Base-by-base conservation (phyloP, 2,113 vertebrate genomes). In the Psittacus erithacus region DNA sequence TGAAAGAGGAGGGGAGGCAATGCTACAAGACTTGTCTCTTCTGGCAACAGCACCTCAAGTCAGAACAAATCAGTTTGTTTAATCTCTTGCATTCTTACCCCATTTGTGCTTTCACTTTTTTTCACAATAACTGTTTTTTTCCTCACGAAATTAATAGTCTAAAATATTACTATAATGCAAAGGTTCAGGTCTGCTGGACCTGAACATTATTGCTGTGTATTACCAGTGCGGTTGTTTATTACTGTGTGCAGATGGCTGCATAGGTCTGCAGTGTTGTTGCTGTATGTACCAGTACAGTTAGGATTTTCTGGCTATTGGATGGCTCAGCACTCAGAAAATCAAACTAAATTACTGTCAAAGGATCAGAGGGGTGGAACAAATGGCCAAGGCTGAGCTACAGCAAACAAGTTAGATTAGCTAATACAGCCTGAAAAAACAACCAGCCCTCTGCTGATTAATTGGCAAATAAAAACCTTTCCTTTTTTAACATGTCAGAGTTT, bases 241-340 rank as follows among this genome's bases (percentile, higher is more conserved):
- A 15, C 20, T 46, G 41, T 3, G 5, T 29, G 16, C 3, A 11
- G 39, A 41, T 13, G 41, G 33, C 6, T 8, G 11, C 14, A 12
- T 5, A 23, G 0, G 5, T 16, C 7, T 63, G 50, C 57, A 82
- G 19, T 2, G 31, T 4, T 29, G 41, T 7, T 74, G 63, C 18
- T 69, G 19, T 10, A 1, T 5, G 13, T 23, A 17, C 6, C 35
- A n/a, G 12, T 6, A 22, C 0, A 0, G 18, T 43, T 33, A 18
- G 18, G 14, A 18, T 18, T 39, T 87, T 55, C 39, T 87, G 52
- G 59, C 1, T 19, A 3, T 2, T 25, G 29, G 39, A 49, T 31
- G 25, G 27, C 53, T 69, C 75, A 69, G 59, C 52, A 38, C 7
- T 11, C 17, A 6, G 47, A 64, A 84, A 73, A 71, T 28, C 24